Base-by-base conservation (phyloP, 2,113 vertebrate genomes). In the Gadus macrocephalus region DNA sequence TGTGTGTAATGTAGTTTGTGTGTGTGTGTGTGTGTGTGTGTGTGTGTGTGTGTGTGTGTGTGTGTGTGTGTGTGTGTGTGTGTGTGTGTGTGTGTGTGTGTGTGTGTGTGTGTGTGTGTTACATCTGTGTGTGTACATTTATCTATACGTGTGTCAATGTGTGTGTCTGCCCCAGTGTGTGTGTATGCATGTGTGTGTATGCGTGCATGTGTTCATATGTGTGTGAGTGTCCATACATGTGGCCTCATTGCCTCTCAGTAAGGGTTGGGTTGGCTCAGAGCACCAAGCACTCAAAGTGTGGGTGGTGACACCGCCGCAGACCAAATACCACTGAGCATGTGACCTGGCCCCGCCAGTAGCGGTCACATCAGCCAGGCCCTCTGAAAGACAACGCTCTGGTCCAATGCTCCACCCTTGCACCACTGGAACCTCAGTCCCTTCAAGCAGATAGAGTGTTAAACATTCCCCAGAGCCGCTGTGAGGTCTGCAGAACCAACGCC, bases 101-200 rank as follows among this genome's bases (percentile, higher is more conserved):
- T 49, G 8, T 49, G 42, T 64, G 67, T 53, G 53, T 56, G 42
- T 27, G 25, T 35, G 20, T 72, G 68, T 59, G n/a, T 66, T 66
- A 42, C 19, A 27, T 58, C 69, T 66, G 55, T 59, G 62, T 63
- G 66, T 14, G 42, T 49, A 35, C 53, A 31, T 27, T 27, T 35
- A 16, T 17, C 42, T 12, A 19, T 72, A 66, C 56, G 16, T 66
- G 55, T 58, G 58, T 42, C 71, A 62, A 70, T 58, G 55, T 59
- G 62, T 63, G 64, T 14, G 42, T 49, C 31, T 7, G 31, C 6
- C 31, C 31, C 31, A 35, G 42, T 49, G 42, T 49, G 42, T 49
- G 42, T 49, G 42, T 1, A 14, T 49, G 42, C 11, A 14, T 49
- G 42, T 49, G 42, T 49, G 42, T 49, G 42, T 49, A 9, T 49